phyloP scores from a whole-genome alignment of 2,888 invertebrate species.

The Spicauda simplicius region DNA sequence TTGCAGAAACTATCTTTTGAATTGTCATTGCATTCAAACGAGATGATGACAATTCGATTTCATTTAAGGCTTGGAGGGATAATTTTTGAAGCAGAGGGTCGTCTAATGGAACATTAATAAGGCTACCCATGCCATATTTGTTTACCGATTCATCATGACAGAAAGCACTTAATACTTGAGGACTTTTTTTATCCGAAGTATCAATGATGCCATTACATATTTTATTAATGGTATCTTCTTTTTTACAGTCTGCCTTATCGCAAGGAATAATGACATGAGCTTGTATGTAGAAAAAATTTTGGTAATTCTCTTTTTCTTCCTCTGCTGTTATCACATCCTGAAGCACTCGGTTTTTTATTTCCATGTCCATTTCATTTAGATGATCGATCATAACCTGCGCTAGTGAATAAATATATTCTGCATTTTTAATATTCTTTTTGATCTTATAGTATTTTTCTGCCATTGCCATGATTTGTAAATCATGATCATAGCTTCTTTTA shows the following conservation, averaged over 20 bases:
- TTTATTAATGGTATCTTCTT: conserved; percentile 62
- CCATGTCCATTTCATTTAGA: conserved; percentile 64
- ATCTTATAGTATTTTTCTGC: conserved; percentile 60
- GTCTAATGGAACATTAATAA: conserved; percentile 51
- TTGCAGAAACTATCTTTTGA: conserved; percentile 59
- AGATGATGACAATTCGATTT: conserved; percentile 62
- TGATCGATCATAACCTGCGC: conserved; percentile 64
- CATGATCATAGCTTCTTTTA: conserved; percentile 64
- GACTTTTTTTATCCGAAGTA: conserved; percentile 62
- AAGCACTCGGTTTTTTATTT: conserved; percentile 58
- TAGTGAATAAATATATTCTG: conserved; percentile 58
- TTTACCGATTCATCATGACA: conserved; percentile 69
- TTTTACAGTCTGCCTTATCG: conserved; percentile 57
- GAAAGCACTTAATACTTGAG: conserved; percentile 76
- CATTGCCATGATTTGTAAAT: conserved; percentile 57
- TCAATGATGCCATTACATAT: conserved; percentile 84
- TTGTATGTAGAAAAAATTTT: conserved; percentile 65
- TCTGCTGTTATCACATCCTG: conserved; percentile 63
- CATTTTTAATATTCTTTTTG: conserved; percentile 60
- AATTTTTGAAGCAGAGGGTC: conserved; percentile 59
- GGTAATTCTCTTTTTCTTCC: conserved; percentile 54
- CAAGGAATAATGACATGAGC: conserved; percentile 61
- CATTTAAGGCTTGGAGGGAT: conserved; percentile 54
- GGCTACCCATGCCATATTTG: conserved; percentile 44
- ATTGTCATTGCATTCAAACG: conserved; percentile 56